Evolutionary conservation across 2,888 invertebrate species (phyloP).

Genomic region (Ochropleura plecta): DNA sequence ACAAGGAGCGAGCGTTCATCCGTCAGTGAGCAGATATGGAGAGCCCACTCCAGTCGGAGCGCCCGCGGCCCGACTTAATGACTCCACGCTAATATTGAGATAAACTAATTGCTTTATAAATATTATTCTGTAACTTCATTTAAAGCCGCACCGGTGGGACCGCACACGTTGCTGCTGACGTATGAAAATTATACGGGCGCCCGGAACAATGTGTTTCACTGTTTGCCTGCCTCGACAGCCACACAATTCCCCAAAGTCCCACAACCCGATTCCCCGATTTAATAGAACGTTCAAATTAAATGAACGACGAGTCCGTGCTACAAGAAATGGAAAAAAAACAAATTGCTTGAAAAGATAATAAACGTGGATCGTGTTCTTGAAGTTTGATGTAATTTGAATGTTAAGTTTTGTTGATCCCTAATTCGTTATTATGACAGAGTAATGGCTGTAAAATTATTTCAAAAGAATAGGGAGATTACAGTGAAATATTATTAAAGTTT

Average conservation of each 20-base stretch:
- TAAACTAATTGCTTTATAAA: slow-evolving; percentile 85
- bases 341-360: slow-evolving; percentile 51
- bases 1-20: slow-evolving; percentile 73
- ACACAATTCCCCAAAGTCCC: slow-evolving; percentile 35
- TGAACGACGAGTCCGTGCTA: slow-evolving; percentile 45
- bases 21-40: slow-evolving; percentile 77
- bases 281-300: slow-evolving; percentile 53
- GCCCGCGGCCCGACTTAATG: slow-evolving; percentile 76
- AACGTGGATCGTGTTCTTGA: slow-evolving; percentile 38
- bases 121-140: slow-evolving; percentile 79
- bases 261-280: slow-evolving; percentile 45
- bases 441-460: slow-evolving; percentile 38
- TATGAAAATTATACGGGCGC: slow-evolving; percentile 64
- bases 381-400: slow-evolving; percentile 45
- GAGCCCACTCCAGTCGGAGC: slow-evolving; percentile 62
- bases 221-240: slow-evolving; percentile 29
- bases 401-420: slow-evolving; percentile 40
- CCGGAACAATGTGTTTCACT: slow-evolving; percentile 47
- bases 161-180: slow-evolving; percentile 71
- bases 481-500: slow-evolving; percentile 21
- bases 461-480: slow-evolving; percentile 31
- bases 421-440: slow-evolving; percentile 53
- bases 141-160: slow-evolving; percentile 70
- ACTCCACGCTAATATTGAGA: slow-evolving; percentile 79
- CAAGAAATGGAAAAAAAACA: slow-evolving; percentile 52